These are phyloP conservation scores for Furcifer pardalis DNA, from an alignment of 2,797 vertebrate species.

Conservation along the genomic window DNA sequence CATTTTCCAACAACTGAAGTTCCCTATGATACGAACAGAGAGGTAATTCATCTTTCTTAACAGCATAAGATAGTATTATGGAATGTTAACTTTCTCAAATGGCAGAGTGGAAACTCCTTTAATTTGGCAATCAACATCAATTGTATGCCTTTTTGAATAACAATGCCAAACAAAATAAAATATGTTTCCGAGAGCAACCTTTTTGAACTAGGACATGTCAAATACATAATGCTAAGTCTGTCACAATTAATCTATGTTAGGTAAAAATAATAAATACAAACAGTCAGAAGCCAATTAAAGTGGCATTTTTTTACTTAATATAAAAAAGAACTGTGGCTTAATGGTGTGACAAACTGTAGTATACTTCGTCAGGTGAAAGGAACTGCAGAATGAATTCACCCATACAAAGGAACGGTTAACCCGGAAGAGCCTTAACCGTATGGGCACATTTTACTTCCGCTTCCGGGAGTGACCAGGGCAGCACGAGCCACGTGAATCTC, in stretches of 20 bases:
- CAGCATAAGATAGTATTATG: not conserved
- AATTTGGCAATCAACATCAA: not conserved
- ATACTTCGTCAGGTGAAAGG: no score
- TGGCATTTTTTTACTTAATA: not conserved
- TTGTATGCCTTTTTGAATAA: not conserved
- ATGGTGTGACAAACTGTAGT: not conserved
- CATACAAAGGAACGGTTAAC: no score
- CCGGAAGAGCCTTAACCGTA: no score
- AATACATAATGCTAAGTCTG: slow-evolving; percentile 2
- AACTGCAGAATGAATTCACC: no score
- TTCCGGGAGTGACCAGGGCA: no score
- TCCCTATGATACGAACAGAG: not conserved
- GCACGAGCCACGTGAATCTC: no score
- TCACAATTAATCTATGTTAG: slow-evolving; percentile 1
- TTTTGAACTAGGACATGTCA: slow-evolving; percentile 29
- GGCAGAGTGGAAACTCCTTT: slow-evolving; percentile 2
- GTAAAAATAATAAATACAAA: slow-evolving; percentile 17
- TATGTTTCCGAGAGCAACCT: slow-evolving; percentile 11
- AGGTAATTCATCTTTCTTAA: not conserved
- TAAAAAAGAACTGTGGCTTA: slow-evolving; percentile 27
- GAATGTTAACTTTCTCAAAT: not conserved
- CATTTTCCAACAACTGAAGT: not conserved
- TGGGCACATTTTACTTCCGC: no score
- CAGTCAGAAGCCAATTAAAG: slow-evolving; percentile 19
- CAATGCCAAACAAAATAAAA: slow-evolving; percentile 47